A percentile compares a stretch with the other conserved stretches of the same genome.
phyloP scores from a whole-genome alignment of 2,797 vertebrate species.

The Natrix natrix region DNA sequence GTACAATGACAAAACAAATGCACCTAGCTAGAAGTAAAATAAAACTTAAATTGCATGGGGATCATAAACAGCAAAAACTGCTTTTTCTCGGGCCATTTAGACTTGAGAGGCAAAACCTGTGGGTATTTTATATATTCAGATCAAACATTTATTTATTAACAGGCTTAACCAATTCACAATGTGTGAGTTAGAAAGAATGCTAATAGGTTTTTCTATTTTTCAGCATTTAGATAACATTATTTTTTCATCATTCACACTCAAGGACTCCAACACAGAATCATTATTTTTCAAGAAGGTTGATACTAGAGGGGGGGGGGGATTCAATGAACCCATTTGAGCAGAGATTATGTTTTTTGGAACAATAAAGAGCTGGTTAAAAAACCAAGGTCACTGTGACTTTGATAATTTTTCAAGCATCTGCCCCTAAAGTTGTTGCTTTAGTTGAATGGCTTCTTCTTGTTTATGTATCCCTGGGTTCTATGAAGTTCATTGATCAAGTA shows the following conservation, averaged over 20 bases:
- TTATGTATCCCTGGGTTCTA: neutral
- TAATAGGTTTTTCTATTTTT: neutral
- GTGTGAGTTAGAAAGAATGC: neutral
- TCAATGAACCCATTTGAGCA: neutral
- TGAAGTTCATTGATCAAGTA: neutral
- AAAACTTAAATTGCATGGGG: constrained; percentile 34
- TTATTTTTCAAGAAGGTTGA: neutral
- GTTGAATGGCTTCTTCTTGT: neutral
- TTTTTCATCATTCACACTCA: neutral
- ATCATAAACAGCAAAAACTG: neutral
- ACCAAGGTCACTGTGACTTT: neutral
- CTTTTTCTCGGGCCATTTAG: neutral
- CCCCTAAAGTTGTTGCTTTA: neutral
- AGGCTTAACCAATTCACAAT: neutral
- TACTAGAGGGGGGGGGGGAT: too few relatives aligned
- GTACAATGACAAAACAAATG: neutral
- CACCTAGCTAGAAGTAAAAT: constrained; percentile 11
- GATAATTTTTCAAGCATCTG: neutral
- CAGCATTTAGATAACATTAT: neutral
- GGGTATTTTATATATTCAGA: neutral
- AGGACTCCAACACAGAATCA: neutral
- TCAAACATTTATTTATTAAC: neutral
- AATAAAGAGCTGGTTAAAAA: neutral
- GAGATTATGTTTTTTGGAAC: neutral
- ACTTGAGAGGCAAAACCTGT: neutral